phyloP scores from a whole-genome alignment of 2,113 vertebrate genomes.

The Madoqua kirkii region DNA sequence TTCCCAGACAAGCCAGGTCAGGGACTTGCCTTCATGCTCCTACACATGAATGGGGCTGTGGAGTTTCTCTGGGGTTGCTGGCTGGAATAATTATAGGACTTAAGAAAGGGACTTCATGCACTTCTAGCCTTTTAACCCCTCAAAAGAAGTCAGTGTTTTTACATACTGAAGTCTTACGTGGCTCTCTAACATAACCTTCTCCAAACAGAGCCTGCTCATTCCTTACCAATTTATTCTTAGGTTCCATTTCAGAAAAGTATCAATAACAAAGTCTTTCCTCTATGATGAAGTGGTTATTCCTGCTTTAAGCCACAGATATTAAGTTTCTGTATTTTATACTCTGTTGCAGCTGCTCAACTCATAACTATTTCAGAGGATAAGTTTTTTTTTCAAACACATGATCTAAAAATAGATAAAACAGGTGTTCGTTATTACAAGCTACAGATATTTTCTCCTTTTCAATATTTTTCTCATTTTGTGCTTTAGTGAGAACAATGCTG shows the following conservation, averaged over 20 bases:
- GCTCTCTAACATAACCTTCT: neutral
- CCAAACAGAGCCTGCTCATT: neutral
- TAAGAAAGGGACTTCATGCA: neutral
- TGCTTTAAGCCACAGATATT: neutral
- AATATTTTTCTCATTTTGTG: neutral
- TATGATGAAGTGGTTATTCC: neutral
- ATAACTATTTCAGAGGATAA: neutral
- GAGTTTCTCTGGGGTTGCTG: neutral
- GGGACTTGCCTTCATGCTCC: neutral
- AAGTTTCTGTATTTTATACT: neutral
- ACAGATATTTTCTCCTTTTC: neutral
- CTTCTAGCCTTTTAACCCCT: neutral
- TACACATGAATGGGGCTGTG: neutral
- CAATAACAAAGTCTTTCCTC: neutral
- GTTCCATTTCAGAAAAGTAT: neutral
- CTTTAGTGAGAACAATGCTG: neutral
- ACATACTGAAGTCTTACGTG: neutral
- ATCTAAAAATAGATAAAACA: neutral
- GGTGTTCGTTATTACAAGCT: neutral
- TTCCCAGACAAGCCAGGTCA: neutral
- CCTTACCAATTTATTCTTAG: neutral
- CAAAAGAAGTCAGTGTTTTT: neutral
- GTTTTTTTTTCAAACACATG: neutral
- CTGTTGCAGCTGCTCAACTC: neutral
- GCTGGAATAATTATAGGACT: neutral